Evolutionary conservation across 2,113 vertebrate genomes (phyloP).

Genomic region (Zootoca vivipara): DNA sequence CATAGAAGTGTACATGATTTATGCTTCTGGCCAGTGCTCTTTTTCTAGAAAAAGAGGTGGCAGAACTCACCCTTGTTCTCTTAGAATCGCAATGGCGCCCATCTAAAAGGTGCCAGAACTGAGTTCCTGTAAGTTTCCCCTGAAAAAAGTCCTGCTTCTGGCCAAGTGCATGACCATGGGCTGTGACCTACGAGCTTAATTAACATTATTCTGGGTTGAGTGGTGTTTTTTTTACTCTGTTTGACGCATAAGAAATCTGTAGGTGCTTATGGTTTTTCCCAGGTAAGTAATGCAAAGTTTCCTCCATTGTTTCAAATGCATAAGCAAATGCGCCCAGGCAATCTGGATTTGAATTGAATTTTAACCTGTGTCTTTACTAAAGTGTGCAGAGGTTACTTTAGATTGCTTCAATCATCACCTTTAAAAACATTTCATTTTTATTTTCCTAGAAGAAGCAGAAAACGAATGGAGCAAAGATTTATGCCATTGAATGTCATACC

Average conservation of each 20-base stretch:
- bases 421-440: conserved; percentile 39
- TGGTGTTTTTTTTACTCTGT: conserved; percentile 33
- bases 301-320: not conserved
- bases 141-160: not conserved
- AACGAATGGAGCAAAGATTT: conserved; percentile 74
- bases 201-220: not conserved
- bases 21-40: not conserved
- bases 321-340: not conserved
- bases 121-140: too few relatives aligned
- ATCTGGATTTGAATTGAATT: conserved; percentile 9
- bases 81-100: too few relatives aligned
- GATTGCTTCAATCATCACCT: conserved; percentile 53
- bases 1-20: not conserved
- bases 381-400: conserved; percentile 28
- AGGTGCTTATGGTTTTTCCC: not conserved
- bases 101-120: too few relatives aligned
- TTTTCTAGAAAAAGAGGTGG: too few relatives aligned
- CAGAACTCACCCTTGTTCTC: too few relatives aligned
- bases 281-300: conserved; percentile 30
- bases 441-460: conserved; percentile 67
- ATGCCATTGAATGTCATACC: conserved; percentile 73
- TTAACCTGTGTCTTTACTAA: conserved; percentile 44
- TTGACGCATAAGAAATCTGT: conserved; percentile 8
- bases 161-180: not conserved
- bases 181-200: not conserved